These are phyloP conservation scores for Heliocidaris tuberculata DNA, from an alignment of 35 echinoderm and acorn worm species.

Conservation along the genomic window DNA sequence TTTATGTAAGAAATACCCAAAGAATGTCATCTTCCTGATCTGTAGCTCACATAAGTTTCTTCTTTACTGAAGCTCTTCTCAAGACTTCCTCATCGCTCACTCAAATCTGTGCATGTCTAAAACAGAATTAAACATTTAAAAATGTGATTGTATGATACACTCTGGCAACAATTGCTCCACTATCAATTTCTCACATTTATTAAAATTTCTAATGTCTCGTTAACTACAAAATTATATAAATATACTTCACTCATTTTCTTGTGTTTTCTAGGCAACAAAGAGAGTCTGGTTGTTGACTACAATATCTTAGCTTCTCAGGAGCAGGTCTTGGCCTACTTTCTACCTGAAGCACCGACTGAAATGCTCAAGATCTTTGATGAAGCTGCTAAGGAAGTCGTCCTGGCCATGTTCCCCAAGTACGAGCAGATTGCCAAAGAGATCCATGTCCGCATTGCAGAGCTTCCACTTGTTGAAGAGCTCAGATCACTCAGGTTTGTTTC, in stretches of 20 bases:
- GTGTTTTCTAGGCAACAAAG: slow-evolving; percentile 76
- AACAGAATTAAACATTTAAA: too few relatives aligned
- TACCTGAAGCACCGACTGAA: slow-evolving; percentile 92
- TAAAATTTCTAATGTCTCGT: too few relatives aligned
- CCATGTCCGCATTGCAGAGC: slow-evolving; percentile 95
- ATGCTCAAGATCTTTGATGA: slow-evolving; percentile 99
- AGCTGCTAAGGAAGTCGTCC: slow-evolving; percentile 91
- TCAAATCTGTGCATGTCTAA: too few relatives aligned
- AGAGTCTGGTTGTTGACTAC: slow-evolving; percentile 93
- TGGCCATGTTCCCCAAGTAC: slow-evolving; percentile 94
- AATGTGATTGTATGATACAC: too few relatives aligned
- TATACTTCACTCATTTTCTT: neutral
- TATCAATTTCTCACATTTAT: too few relatives aligned
- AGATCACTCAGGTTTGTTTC: slow-evolving; percentile 79
- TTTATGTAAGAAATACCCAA: too few relatives aligned
- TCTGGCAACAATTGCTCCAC: too few relatives aligned
- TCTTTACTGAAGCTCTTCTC: too few relatives aligned
- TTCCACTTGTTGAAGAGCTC: slow-evolving; percentile 93
- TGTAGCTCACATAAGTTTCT: too few relatives aligned
- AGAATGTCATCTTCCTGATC: too few relatives aligned
- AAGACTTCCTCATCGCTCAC: too few relatives aligned
- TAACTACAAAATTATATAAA: too few relatives aligned
- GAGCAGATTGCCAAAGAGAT: slow-evolving; percentile 97
- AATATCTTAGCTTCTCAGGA: slow-evolving; percentile 93
- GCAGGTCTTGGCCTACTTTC: slow-evolving; percentile 94